Conservation (phyloP, 2,888 invertebrate species). For the Tetranychus truncatus region DNA sequence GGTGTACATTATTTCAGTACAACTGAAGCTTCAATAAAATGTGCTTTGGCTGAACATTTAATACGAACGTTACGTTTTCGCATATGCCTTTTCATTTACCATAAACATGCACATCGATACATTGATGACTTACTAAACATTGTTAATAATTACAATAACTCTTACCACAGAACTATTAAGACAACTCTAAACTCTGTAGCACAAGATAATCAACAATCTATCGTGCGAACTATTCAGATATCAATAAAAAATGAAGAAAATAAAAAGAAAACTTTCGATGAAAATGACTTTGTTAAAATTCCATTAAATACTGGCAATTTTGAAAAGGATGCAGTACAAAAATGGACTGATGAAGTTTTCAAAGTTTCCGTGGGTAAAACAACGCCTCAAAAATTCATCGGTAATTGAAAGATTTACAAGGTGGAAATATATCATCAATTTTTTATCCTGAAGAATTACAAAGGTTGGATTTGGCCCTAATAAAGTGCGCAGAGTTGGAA, state of each 20-base stretch:
- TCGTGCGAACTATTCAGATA: neutral
- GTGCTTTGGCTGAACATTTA: slow-evolving; percentile 29
- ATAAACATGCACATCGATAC: slow-evolving; percentile 21
- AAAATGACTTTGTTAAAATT: neutral
- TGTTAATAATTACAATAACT: neutral
- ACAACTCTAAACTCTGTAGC: neutral
- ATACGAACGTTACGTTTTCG: slow-evolving; percentile 28
- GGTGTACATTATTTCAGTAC: slow-evolving; percentile 23
- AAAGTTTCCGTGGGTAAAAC: neutral
- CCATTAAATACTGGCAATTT: neutral
- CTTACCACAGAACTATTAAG: slow-evolving; percentile 3
- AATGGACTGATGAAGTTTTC: slow-evolving; percentile 6
- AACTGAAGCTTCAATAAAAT: slow-evolving; percentile 28
- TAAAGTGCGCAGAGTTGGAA: neutral
- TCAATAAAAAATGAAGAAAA: no score
- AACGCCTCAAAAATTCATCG: neutral
- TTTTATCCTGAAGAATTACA: neutral
- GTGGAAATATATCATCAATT: neutral
- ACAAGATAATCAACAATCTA: neutral
- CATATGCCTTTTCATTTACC: slow-evolving; percentile 27
- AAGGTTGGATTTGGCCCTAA: neutral
- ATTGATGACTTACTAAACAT: neutral
- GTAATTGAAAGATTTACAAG: neutral
- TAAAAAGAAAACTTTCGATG: neutral
- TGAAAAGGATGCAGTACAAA: neutral